Evolutionary conservation across 2,113 vertebrate genomes (phyloP).

Genomic region (Ginglymostoma cirratum): DNA sequence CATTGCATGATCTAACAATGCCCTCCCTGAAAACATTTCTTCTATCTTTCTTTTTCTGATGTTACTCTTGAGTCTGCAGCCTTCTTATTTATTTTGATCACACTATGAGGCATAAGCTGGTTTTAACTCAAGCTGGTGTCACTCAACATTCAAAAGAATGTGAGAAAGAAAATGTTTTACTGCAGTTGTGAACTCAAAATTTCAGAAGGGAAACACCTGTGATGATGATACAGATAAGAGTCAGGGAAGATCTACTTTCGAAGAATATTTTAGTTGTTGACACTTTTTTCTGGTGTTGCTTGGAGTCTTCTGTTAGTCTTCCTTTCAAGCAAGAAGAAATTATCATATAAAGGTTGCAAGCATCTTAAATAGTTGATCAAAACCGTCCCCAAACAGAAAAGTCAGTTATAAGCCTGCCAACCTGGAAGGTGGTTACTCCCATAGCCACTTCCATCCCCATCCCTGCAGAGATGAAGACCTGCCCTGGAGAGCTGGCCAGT

Average conservation of each 20-base stretch:
- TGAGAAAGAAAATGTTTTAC: neutral
- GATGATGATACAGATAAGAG: neutral
- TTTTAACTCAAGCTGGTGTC: neutral
- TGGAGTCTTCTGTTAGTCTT: neutral
- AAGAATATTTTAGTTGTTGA: neutral
- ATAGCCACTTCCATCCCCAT: too few relatives aligned
- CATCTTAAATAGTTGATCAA: neutral
- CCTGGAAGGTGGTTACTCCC: too few relatives aligned
- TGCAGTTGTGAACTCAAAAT: neutral
- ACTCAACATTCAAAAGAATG: neutral
- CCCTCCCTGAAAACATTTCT: neutral
- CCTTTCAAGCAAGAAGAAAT: neutral
- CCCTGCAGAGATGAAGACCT: too few relatives aligned
- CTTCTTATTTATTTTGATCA: neutral
- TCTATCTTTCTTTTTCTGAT: neutral
- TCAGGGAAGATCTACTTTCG: neutral
- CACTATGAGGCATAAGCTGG: neutral
- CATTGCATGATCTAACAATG: neutral
- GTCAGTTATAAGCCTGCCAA: too few relatives aligned
- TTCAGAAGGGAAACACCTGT: neutral
- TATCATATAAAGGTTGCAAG: neutral
- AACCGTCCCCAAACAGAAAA: neutral
- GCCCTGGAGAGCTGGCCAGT: too few relatives aligned
- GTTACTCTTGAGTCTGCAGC: neutral
- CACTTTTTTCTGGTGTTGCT: neutral